These are phyloP conservation scores for Tachysurus fulvidraco DNA, from an alignment of 2,113 vertebrate genomes.

Conservation along the genomic window DNA sequence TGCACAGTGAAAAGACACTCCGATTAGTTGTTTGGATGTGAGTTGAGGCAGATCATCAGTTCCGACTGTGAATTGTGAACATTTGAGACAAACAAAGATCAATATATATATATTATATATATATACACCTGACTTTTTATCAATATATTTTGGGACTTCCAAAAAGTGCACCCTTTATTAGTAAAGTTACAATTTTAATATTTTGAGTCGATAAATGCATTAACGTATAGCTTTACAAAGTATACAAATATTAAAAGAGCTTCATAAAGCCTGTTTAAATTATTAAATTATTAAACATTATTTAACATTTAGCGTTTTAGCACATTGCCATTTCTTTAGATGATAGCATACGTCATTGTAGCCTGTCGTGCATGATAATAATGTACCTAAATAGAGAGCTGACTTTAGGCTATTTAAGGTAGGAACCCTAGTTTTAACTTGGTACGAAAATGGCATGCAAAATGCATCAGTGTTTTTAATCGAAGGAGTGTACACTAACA, in stretches of 20 bases:
- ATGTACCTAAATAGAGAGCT: background rate
- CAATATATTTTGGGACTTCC: background rate
- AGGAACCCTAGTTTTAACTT: background rate
- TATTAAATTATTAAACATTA: too few species aligned
- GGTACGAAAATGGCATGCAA: background rate
- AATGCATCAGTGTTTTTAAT: background rate
- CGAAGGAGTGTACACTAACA: background rate
- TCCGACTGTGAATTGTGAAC: background rate
- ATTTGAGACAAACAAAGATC: background rate
- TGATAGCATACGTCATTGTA: background rate
- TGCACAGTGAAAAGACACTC: background rate
- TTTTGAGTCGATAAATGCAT: background rate
- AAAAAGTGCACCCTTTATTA: background rate
- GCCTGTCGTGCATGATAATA: background rate
- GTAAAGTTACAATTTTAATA: background rate
- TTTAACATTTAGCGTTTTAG: background rate
- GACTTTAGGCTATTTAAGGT: background rate
- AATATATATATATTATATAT: too few species aligned
- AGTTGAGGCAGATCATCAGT: background rate
- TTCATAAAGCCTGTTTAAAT: background rate
- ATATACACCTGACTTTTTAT: background rate
- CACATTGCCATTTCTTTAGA: background rate
- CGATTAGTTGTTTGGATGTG: background rate
- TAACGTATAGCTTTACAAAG: background rate
- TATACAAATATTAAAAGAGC: too few species aligned